phyloP scores from a whole-genome alignment of 2,113 vertebrate genomes.

The Bucco capensis region DNA sequence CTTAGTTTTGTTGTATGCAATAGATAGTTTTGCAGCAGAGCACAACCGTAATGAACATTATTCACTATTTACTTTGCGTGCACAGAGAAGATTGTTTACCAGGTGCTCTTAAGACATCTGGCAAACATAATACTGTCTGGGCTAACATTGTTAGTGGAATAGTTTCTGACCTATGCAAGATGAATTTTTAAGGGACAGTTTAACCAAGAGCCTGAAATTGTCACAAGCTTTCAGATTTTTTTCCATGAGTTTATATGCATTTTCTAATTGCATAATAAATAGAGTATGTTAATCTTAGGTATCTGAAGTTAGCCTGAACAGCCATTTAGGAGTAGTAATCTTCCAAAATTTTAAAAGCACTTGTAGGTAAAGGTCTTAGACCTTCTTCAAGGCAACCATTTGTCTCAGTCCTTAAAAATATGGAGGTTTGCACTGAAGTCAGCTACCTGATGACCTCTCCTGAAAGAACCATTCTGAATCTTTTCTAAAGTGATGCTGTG shows the following conservation, averaged over 20 bases:
- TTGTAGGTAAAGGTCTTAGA: background rate
- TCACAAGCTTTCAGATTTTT: background rate
- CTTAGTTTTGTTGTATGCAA: background rate
- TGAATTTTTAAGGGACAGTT: background rate
- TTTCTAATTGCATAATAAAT: background rate
- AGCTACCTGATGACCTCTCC: background rate
- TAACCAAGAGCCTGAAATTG: background rate
- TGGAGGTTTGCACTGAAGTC: background rate
- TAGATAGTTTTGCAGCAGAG: background rate
- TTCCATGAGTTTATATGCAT: fast-evolving
- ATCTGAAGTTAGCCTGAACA: background rate
- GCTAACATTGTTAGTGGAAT: background rate
- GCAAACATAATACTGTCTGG: background rate
- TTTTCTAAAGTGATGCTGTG: background rate
- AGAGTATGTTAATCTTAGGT: background rate
- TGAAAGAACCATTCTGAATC: background rate
- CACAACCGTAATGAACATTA: background rate
- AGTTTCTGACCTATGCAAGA: background rate
- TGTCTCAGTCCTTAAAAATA: background rate
- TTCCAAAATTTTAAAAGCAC: background rate
- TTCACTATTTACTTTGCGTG: background rate
- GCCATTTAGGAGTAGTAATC: background rate
- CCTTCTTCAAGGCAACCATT: background rate
- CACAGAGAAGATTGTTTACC: background rate
- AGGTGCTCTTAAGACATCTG: background rate